phyloP scores from a whole-genome alignment of 2,797 vertebrate species.

The Oceanodroma leucorhoa region DNA sequence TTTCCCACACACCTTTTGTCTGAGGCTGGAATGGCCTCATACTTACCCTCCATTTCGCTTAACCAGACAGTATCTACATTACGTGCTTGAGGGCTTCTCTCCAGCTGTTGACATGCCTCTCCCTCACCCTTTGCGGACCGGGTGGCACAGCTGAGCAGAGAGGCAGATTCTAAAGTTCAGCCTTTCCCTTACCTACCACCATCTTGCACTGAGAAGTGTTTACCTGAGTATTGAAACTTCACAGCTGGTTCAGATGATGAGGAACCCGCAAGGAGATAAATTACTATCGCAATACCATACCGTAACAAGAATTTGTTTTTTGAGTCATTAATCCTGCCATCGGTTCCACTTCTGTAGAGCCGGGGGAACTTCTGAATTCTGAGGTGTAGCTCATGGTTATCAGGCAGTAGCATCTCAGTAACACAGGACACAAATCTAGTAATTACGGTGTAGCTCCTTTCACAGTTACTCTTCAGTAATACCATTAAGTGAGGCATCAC shows the following conservation, averaged over 20 bases:
- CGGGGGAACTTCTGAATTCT: neutral
- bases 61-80: neutral
- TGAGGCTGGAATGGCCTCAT: neutral
- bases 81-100: neutral
- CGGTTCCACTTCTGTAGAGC: neutral
- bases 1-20: neutral
- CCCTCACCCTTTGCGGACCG: accelerated
- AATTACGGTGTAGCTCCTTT: neutral
- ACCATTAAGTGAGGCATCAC: neutral
- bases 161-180: neutral
- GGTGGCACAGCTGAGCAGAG: neutral
- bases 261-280: neutral
- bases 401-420: neutral
- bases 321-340: neutral
- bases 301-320: neutral
- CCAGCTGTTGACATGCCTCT: neutral
- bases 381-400: neutral
- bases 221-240: neutral
- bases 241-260: neutral
- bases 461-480: neutral
- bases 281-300: neutral
- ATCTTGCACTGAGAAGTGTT: neutral
- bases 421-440: neutral
- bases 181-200: neutral
- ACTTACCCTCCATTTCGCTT: neutral